phyloP scores from a whole-genome alignment of 53 echinoderm and acorn worm genomes.

The Temnopleurus reevesii region DNA sequence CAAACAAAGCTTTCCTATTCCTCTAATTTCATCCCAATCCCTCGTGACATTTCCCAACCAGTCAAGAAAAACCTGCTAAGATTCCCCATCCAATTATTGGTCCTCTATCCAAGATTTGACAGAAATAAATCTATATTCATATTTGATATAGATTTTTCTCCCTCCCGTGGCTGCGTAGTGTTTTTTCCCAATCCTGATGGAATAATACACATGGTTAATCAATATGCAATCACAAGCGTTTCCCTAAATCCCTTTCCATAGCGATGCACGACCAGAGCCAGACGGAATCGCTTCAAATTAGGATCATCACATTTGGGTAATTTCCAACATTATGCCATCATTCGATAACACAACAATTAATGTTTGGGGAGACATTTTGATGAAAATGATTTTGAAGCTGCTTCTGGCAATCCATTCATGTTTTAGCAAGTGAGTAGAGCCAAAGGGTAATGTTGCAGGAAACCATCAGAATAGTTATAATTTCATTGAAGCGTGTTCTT shows the following conservation, averaged over 20 bases:
- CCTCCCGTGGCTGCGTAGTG: not conserved
- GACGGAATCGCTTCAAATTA: not conserved
- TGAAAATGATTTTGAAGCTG: no score
- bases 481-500: no score
- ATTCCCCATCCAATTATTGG: slow-evolving; percentile 27
- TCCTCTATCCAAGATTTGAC: not conserved
- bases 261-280: not conserved
- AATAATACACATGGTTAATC: not conserved
- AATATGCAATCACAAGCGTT: slow-evolving; percentile 37
- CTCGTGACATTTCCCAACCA: slow-evolving; percentile 4
- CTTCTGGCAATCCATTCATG: no score
- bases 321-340: not conserved
- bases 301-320: not conserved
- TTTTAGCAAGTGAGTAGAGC: no score
- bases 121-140: slow-evolving; percentile 49
- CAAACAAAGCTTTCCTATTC: not conserved
- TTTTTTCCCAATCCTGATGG: not conserved
- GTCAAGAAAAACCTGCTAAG: not conserved
- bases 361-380: no score
- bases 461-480: no score
- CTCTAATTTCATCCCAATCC: not conserved
- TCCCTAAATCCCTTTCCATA: slow-evolving; percentile 17
- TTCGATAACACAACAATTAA: no score
- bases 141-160: slow-evolving; percentile 31
- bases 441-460: no score